Evolutionary conservation across 2,888 invertebrate species (phyloP).

Genomic region (Galeopsomyia nigrocyanea): DNA sequence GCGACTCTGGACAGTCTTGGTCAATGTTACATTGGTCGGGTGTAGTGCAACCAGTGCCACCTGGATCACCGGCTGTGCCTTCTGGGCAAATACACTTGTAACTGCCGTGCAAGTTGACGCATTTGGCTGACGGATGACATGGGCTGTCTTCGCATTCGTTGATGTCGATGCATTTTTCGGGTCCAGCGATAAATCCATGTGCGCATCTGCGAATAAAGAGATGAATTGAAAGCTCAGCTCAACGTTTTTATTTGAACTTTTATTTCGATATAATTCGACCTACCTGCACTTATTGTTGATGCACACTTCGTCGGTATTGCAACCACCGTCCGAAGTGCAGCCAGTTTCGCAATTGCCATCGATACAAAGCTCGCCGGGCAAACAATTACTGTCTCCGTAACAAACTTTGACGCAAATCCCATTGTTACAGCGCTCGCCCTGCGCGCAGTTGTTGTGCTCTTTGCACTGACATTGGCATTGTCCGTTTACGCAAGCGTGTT

Average conservation of each 20-base stretch:
- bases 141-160: conserved; percentile 85
- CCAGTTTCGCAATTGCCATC: conserved; percentile 87
- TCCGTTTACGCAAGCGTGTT: conserved; percentile 83
- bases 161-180: conserved; percentile 81
- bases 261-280: conserved; percentile 28
- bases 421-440: conserved; percentile 86
- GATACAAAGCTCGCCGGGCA: conserved; percentile 89
- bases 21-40: conserved; percentile 84
- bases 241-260: no score
- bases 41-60: conserved; percentile 77
- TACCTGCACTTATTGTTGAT: conserved; percentile 78
- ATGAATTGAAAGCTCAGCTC: no score
- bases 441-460: conserved; percentile 81
- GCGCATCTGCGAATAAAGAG: conserved; percentile 72
- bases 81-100: conserved; percentile 85
- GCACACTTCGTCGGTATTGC: conserved; percentile 84
- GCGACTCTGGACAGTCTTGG: conserved; percentile 80
- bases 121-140: conserved; percentile 85
- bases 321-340: conserved; percentile 86
- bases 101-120: conserved; percentile 85
- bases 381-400: conserved; percentile 90
- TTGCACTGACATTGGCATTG: conserved; percentile 85
- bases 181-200: conserved; percentile 80
- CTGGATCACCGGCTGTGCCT: conserved; percentile 84
- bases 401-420: conserved; percentile 88